Evolutionary conservation across 2,888 invertebrate species (phyloP), one percentile per base, ranked within the genome.

Genomic region (Caenorhabditis panamensis): DNA sequence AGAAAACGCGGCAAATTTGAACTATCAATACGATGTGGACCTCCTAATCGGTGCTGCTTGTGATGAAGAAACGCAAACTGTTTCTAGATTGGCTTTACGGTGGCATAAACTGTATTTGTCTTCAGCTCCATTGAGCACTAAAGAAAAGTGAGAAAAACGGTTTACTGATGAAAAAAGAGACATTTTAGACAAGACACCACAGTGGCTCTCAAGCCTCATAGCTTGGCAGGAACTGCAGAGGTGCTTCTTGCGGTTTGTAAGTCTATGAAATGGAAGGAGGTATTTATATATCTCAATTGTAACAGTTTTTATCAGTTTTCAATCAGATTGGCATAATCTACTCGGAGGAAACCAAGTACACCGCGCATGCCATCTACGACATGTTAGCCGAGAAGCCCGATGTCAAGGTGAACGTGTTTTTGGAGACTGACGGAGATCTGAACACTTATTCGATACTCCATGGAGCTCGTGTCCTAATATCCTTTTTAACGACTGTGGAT

Each of bases 31-130:
- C n/a, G 36, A 53, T 3, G 82, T 84, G 24, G 84, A 86, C 36
- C 58, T 84, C 13, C 71, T 84, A 24, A 76, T 84, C 9, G 86
- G 83, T 24, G 86, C 83, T 0, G 68, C 76, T 28, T 86, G 86
- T 56, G 82, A 83, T 59, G 82, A 84, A 24, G 86, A 86, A 66
- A 80, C 83, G 8, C 73, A 79, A 20, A 84, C 84, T 0, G 79
- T 84, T 6, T 84, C 84, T 9, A 62, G 80, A 56, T 59, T 85
- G 26, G 76, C 79, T 0, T 58, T 84, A 20, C 62, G 85, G 44
- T 85, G 85, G 85, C 72, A 80, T 28, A 72, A 80, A n/a, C 49
- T 82, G 20, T 85, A 77, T 51, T 41, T 81, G 1, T 76, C 76
- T 1, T 62, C 62, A 1, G 81, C 81, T 28, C 62, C 67, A 2